These are phyloP conservation scores for Erebia ligea DNA, from an alignment of 2,888 invertebrate genomes.

Conservation along the genomic window DNA sequence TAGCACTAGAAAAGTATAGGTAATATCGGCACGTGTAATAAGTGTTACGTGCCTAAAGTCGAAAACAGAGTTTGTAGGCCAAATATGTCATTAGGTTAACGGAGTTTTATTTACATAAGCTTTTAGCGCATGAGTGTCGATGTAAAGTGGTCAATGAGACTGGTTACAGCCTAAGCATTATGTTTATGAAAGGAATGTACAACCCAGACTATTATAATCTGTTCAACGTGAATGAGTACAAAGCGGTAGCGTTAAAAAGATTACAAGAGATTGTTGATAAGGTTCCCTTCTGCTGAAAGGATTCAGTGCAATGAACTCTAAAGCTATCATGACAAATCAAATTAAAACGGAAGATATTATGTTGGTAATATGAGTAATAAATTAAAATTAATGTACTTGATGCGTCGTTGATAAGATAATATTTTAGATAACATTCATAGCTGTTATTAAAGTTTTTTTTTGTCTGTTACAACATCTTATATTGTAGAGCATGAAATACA, in stretches of 20 bases:
- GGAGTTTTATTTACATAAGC: constrained; percentile 66
- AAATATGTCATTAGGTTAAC: constrained; percentile 78
- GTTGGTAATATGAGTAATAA: not conserved
- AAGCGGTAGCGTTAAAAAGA: constrained; percentile 59
- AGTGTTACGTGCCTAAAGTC: constrained; percentile 14
- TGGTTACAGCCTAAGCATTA: constrained; percentile 5
- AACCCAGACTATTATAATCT: constrained; percentile 20
- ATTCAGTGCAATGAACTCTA: constrained; percentile 65
- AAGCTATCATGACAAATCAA: constrained; percentile 15
- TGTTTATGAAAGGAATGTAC: constrained; percentile 15
- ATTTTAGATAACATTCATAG: not conserved
- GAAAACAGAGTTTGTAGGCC: constrained; percentile 62
- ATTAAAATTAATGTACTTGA: not conserved
- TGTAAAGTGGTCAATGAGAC: not conserved
- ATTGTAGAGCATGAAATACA: too few relatives aligned
- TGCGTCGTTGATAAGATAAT: not conserved
- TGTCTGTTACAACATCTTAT: not conserved
- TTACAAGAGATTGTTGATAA: constrained; percentile 64
- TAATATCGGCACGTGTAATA: constrained; percentile 2
- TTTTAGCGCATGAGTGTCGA: constrained; percentile 42
- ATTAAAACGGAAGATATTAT: constrained; percentile 13
- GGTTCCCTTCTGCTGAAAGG: constrained; percentile 54
- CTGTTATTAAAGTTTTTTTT: not conserved
- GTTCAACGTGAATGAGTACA: constrained; percentile 17
- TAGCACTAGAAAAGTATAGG: not conserved